Percentiles rank a stretch among this genome's conserved stretches.
Conservation (phyloP, 53 echinoderm and acorn worm species). For the Mesocentrotus franciscanus region DNA sequence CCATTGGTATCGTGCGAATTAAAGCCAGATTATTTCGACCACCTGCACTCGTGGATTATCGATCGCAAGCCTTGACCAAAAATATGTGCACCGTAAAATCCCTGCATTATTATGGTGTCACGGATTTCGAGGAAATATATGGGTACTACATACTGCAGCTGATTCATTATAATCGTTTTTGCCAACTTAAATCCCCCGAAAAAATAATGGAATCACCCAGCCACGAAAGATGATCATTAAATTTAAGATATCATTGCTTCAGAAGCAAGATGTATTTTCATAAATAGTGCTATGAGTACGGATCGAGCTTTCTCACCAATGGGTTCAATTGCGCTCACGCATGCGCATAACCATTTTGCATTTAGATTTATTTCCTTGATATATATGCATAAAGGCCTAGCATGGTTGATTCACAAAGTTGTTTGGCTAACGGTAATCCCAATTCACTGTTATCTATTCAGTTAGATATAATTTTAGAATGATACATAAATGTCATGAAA, state of each 20-base stretch:
- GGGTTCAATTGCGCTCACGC: neutral
- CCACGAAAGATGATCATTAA: neutral
- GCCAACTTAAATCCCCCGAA: neutral
- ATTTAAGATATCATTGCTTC: neutral
- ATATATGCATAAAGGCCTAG: no score
- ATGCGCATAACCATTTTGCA: no score
- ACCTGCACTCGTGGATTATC: conserved; percentile 49
- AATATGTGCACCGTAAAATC: neutral
- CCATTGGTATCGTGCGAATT: conserved; percentile 7
- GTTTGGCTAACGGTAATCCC: no score
- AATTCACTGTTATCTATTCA: no score
- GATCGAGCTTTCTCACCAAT: no score
- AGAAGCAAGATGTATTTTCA: neutral
- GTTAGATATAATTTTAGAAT: no score
- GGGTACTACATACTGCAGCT: neutral
- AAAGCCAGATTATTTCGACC: conserved; percentile 44
- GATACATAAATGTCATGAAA: no score
- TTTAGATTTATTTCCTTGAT: no score
- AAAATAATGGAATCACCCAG: neutral
- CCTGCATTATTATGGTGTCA: neutral
- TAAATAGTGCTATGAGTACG: no score
- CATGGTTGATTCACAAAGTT: no score
- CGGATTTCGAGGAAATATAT: neutral
- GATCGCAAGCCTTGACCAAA: conserved; percentile 26
- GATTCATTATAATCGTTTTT: neutral